Evolutionary conservation across 2,888 invertebrate genomes (phyloP), one percentile per base, ranked within the genome.

Genomic region (Miltochrista miniata): DNA sequence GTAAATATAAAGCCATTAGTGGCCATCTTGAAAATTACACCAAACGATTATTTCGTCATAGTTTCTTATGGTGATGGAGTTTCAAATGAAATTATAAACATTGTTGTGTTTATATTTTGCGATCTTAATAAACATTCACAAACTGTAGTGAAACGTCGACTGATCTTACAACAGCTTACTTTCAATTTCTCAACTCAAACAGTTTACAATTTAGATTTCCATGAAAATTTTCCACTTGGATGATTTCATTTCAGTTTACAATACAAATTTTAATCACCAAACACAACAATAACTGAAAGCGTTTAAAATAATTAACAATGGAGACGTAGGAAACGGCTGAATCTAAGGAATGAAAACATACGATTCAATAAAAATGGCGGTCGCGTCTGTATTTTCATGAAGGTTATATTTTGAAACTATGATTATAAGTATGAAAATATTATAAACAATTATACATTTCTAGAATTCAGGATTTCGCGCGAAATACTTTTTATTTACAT

Each of bases 221-320:
- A 51, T 49, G 68, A 64, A 54, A 59, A 67, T 63, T 59, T 69
- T 60, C 61, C 59, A 48, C 66, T 68, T 40, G 69, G 49, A 52
- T 52, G 48, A 59, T 51, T 65, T 54, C 59, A 61, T 65, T 68
- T 46, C 62, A 59, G 64, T 68, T 70, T 67, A 59, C 61, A 59
- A 58, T 62, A 53, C 59, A 64, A 70, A 74, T 78, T 68, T 70
- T 75, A 72, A 74, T 76, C 68, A 72, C 70, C 74, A 79, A 82
- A 78, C 79, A 80, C 70, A 80, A 81, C 80, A 78, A 82, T 77
- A 68, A 67, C 70, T 64, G 70, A 74, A 74, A 76, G 60, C 79
- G 81, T 79, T 81, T 80, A 80, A 72, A 83, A 83, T 85, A 83
- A 85, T 85, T 84, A 83, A 84, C 81, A 74, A 70, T 70, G 74